These are phyloP conservation scores for Azorinus chamasolen DNA, from an alignment of 2,888 invertebrate genomes.

Conservation along the genomic window DNA sequence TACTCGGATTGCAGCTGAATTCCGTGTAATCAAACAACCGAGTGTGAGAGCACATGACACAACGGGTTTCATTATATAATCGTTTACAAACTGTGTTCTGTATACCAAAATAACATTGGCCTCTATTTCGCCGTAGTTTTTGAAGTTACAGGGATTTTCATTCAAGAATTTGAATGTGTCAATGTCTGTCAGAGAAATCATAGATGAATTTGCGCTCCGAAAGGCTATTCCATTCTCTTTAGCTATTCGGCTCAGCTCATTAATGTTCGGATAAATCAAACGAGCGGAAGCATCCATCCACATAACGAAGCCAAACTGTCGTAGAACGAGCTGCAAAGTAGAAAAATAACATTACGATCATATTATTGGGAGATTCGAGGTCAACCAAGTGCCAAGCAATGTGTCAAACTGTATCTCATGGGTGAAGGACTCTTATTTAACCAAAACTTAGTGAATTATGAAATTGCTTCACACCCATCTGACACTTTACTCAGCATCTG, in stretches of 20 bases:
- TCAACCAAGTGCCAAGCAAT: no score
- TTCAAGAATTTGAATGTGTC: constrained; percentile 43
- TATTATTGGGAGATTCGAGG: no score
- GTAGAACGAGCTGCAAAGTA: constrained; percentile 42
- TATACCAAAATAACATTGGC: constrained; percentile 55
- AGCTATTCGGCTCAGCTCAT: constrained; percentile 30
- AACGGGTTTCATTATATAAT: constrained; percentile 56
- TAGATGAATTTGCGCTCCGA: constrained; percentile 31
- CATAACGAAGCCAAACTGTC: constrained; percentile 51
- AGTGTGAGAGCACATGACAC: constrained; percentile 60
- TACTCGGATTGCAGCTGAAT: constrained; percentile 4
- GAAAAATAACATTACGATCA: no score
- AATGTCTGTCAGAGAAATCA: constrained; percentile 44
- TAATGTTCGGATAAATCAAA: constrained; percentile 43
- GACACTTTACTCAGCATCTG: no score
- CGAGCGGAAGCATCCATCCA: constrained; percentile 65
- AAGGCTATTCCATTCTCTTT: constrained; percentile 44
- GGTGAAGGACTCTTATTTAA: no score
- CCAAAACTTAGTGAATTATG: no score
- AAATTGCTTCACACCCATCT: no score
- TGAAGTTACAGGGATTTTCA: constrained; percentile 50
- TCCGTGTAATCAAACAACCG: constrained; percentile 54
- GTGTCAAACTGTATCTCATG: no score
- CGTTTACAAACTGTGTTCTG: constrained; percentile 44
- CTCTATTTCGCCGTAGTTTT: constrained; percentile 50